Evolutionary conservation across 1,140 invertebrate genomes (phyloP).

Genomic region (Anoplolepis gracilipes): DNA sequence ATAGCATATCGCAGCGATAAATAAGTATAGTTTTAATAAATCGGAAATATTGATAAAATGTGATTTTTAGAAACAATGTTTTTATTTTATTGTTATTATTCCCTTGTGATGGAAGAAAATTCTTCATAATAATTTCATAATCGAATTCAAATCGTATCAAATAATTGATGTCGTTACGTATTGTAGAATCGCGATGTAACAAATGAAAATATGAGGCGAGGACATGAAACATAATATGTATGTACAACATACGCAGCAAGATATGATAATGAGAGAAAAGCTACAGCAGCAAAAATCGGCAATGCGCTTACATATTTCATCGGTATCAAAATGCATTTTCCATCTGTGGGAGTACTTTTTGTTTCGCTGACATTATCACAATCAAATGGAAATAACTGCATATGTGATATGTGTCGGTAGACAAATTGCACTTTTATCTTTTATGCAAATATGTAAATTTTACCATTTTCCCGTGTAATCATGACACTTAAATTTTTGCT

Average conservation of each 20-base stretch:
- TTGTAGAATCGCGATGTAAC: neutral
- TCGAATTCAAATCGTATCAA: too few relatives aligned
- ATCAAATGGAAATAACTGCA: slow-evolving; percentile 4
- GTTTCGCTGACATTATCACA: neutral
- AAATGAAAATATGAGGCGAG: neutral
- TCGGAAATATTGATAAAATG: neutral
- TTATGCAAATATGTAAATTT: neutral
- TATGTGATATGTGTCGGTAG: neutral
- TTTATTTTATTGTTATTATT: neutral
- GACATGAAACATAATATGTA: neutral
- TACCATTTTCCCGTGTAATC: neutral
- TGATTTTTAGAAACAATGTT: neutral
- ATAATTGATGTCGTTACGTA: neutral
- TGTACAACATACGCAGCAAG: neutral
- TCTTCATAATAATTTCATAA: neutral
- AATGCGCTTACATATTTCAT: neutral
- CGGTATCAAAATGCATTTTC: slow-evolving; percentile 4
- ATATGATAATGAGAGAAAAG: neutral
- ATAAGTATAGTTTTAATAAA: neutral
- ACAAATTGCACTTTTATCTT: neutral
- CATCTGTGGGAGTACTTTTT: slow-evolving; percentile 9
- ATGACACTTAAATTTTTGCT: neutral
- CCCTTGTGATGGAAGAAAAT: neutral
- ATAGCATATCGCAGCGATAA: neutral
- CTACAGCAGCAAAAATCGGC: neutral